These are phyloP conservation scores for Agonopterix arenella DNA, from an alignment of 2,888 invertebrate species.

Conservation along the genomic window DNA sequence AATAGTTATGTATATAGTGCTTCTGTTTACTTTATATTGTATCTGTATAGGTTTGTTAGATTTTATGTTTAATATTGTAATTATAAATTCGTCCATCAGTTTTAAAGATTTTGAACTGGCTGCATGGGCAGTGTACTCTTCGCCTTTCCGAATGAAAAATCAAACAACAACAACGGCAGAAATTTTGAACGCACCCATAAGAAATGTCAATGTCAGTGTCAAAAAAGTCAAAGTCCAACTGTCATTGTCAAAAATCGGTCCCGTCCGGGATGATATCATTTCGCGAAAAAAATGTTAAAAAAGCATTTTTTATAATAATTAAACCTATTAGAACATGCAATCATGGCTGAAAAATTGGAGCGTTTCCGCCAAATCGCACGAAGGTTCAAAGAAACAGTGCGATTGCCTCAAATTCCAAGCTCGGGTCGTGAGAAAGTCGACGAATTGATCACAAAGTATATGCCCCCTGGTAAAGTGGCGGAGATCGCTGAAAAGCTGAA, in stretches of 20 bases:
- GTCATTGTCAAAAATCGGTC: constrained; percentile 1
- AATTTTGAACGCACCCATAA: too few species aligned
- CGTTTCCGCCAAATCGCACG: constrained; percentile 54
- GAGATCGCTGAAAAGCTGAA: constrained; percentile 61
- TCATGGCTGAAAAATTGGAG: constrained; percentile 63
- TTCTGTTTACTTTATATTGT: too few species aligned
- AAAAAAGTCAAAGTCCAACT: background rate
- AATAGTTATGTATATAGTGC: too few species aligned
- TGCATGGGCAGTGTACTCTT: too few species aligned
- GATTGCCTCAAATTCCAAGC: constrained; percentile 36
- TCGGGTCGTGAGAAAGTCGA: constrained; percentile 54
- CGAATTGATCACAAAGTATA: constrained; percentile 53
- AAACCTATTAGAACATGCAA: constrained; percentile 46
- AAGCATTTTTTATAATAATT: constrained; percentile 12
- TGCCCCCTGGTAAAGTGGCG: constrained; percentile 44
- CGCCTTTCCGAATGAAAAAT: too few species aligned
- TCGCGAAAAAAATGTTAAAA: constrained; percentile 27
- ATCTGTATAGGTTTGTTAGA: too few species aligned
- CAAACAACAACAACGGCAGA: too few species aligned
- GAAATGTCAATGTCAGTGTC: too few species aligned
- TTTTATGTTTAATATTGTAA: too few species aligned
- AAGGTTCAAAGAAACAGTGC: constrained; percentile 52
- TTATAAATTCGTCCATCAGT: too few species aligned
- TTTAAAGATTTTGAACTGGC: too few species aligned
- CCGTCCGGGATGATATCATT: constrained; percentile 28